phyloP scores from a whole-genome alignment of 2,113 vertebrate genomes.

The Opisthocomus hoazin region DNA sequence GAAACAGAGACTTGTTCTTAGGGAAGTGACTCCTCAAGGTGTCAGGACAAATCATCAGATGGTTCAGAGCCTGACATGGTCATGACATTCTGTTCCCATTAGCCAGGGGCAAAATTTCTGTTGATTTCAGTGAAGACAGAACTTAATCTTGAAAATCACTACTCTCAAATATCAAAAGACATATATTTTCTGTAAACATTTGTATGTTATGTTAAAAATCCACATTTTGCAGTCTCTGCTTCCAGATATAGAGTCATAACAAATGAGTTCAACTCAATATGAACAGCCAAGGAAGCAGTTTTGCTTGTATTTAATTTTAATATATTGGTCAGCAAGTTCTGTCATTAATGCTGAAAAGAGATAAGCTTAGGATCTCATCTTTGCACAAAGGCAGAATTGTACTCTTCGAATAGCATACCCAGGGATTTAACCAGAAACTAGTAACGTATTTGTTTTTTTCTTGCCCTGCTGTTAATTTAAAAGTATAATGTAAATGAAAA shows the following conservation, averaged over 20 bases:
- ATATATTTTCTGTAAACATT: background rate
- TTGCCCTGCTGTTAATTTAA: constrained; percentile 30
- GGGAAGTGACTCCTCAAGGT: background rate
- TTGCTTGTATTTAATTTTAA: background rate
- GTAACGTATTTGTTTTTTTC: constrained; percentile 27
- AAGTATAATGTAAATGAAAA: constrained; percentile 17
- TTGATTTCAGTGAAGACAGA: background rate
- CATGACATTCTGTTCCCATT: background rate
- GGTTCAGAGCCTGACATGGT: background rate
- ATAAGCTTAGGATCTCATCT: background rate
- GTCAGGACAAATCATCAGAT: background rate
- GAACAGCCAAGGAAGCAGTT: background rate
- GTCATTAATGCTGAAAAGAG: constrained; percentile 3
- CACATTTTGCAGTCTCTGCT: background rate
- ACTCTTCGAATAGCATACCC: background rate
- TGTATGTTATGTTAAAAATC: background rate
- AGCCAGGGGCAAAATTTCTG: background rate
- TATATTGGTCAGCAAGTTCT: background rate
- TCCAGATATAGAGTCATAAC: background rate
- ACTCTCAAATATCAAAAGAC: background rate
- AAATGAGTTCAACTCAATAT: background rate
- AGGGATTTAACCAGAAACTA: constrained; percentile 14
- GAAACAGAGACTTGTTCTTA: background rate
- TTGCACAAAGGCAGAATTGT: background rate
- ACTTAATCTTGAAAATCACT: background rate